Evolutionary conservation across 1,140 invertebrate genomes (phyloP), one percentile per base, ranked within the genome.

Genomic region (Brachionus rubens): DNA sequence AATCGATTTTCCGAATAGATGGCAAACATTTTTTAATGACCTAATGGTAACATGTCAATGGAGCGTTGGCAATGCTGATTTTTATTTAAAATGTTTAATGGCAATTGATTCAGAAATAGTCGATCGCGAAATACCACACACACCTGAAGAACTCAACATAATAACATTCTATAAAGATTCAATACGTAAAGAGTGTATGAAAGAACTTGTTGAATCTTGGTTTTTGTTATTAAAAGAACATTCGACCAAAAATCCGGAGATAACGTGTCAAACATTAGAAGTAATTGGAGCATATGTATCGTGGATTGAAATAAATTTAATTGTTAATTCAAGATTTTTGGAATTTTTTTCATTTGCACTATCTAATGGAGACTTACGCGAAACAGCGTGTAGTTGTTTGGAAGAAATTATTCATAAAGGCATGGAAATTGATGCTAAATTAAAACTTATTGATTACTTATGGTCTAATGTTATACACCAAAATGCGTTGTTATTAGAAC

Each of bases 301-400:
- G 1, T 89, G 88, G 88, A 88, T 89, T 75, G 88, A 89, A 79
- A 88, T 89, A 72, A 83, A 81, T 28, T 81, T 88, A 28, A 86
- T 89, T 54, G 87, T 87, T 30, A 88, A 88, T 79, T 85, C 87
- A 47, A 82, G 84, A 28, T 87, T 88, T 82, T 87, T 89, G 3
- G 76, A 82, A n/a, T 79, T 87, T 10, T 80, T 89, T 30, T 81
- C 88, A 26, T 81, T 82, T 9, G 84, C 86, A 76, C 78, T 88
- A 75, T 79, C 79, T 3, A 77, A 80, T 30, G 67, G 79, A 2
- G 54, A 81, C 43, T 70, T 87, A 19, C 77, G 87, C 36, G 87
- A 87, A 78, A 81, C 84, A 77, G 84, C 87, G 3, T 87, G 86
- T 78, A 87, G 88, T 78, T 88, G 87, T 79, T 85, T 89, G 59